Conservation (phyloP, 2,888 invertebrate species). For the Epistrophe grossulariae region DNA sequence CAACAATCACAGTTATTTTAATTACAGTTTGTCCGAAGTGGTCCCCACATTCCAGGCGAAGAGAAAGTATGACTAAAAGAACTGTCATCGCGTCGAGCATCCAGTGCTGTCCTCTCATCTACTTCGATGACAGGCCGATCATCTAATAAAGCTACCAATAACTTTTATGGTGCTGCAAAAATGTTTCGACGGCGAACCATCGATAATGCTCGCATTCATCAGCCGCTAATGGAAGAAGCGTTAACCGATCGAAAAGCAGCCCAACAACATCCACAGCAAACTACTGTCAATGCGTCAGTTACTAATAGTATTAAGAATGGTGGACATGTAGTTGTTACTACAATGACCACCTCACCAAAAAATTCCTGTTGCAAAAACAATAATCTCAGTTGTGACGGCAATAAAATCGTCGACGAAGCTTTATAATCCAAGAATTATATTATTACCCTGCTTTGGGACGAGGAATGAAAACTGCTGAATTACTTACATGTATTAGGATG, state of each 20-base stretch:
- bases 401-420: constrained; percentile 81
- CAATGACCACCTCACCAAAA: constrained; percentile 68
- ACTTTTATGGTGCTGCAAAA: constrained; percentile 76
- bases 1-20: constrained; percentile 83
- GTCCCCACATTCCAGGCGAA: constrained; percentile 89
- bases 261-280: constrained; percentile 26
- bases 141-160: constrained; percentile 54
- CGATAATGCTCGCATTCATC: constrained; percentile 81
- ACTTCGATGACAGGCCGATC: constrained; percentile 57
- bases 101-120: constrained; percentile 78
- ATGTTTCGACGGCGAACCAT: constrained; percentile 81
- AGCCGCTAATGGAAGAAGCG: constrained; percentile 82
- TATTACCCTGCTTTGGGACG: not conserved
- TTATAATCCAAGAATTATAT: constrained; percentile 77
- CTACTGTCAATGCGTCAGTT: constrained; percentile 63
- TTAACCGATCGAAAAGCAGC: constrained; percentile 65
- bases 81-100: constrained; percentile 81
- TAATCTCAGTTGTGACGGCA: constrained; percentile 77
- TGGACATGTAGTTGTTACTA: constrained; percentile 78
- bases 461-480: constrained; percentile 35
- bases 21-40: constrained; percentile 91
- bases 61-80: constrained; percentile 93
- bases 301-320: constrained; percentile 75
- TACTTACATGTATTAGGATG: not conserved
- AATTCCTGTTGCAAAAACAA: constrained; percentile 77